These are phyloP conservation scores for Heliconius ethilla DNA, from an alignment of 2,888 invertebrate species.

Conservation along the genomic window DNA sequence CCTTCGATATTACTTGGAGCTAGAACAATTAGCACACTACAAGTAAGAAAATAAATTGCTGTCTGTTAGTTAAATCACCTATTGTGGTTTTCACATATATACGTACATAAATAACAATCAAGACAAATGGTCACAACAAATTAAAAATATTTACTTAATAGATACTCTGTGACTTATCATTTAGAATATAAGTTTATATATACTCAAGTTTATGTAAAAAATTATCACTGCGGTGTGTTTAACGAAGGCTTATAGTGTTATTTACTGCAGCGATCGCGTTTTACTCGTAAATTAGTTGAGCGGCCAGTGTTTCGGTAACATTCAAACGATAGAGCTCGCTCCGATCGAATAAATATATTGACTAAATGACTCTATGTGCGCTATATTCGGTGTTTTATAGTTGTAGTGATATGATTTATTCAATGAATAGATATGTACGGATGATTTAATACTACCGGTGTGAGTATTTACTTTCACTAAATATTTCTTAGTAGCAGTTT, in stretches of 20 bases:
- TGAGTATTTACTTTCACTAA: slow-evolving; percentile 52
- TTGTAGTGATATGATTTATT: slow-evolving; percentile 31
- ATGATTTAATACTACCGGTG: slow-evolving; percentile 52
- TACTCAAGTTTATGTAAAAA: slow-evolving; percentile 37
- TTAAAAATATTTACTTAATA: slow-evolving; percentile 10
- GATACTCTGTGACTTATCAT: slow-evolving; percentile 37
- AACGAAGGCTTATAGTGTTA: slow-evolving; percentile 50
- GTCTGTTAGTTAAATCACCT: not conserved
- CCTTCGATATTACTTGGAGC: not conserved
- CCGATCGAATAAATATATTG: slow-evolving; percentile 29
- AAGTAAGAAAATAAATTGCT: not conserved
- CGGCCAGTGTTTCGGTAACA: slow-evolving; percentile 54
- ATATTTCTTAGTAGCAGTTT: slow-evolving; percentile 25
- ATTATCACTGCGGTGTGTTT: slow-evolving; percentile 50
- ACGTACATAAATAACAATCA: not conserved
- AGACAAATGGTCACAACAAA: not conserved
- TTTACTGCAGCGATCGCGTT: slow-evolving; percentile 29
- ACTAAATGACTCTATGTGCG: not conserved
- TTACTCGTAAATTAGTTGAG: slow-evolving; percentile 22
- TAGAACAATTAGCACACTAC: not conserved
- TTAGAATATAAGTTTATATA: slow-evolving; percentile 37
- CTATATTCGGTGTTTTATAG: not conserved
- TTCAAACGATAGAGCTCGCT: slow-evolving; percentile 48
- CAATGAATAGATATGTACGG: slow-evolving; percentile 52
- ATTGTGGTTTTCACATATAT: not conserved